These are phyloP conservation scores for Cephus cinctus DNA, from an alignment of 1,140 invertebrate species.

Conservation along the genomic window DNA sequence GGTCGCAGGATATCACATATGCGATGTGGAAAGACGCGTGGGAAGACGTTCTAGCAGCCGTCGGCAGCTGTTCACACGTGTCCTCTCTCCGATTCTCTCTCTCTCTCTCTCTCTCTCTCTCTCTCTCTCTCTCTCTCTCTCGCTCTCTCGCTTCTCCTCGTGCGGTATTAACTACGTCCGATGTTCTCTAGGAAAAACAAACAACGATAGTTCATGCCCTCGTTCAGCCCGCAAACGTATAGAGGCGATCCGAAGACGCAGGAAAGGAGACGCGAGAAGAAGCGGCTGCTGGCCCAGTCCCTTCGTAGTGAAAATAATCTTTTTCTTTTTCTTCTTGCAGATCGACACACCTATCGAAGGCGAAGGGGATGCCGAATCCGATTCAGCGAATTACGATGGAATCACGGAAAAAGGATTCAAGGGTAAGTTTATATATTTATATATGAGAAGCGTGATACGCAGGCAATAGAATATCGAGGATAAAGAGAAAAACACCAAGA, in stretches of 20 bases:
- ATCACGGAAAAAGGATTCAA: slow-evolving; percentile 51
- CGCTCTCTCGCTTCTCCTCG: too few species aligned
- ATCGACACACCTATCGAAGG: slow-evolving; percentile 45
- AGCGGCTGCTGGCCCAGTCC: too few species aligned
- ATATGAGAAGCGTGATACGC: slow-evolving; percentile 14
- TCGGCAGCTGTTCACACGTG: slow-evolving; percentile 42
- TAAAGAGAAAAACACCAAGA: slow-evolving; percentile 23
- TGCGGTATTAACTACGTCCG: too few species aligned
- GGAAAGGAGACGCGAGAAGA: too few species aligned
- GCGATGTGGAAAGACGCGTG: slow-evolving; percentile 35
- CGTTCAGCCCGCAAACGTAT: too few species aligned
- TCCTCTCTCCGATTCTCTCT: slow-evolving; percentile 27
- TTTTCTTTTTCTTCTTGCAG: slow-evolving; percentile 36
- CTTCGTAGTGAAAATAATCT: too few species aligned
- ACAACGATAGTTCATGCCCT: too few species aligned
- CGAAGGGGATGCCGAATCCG: slow-evolving; percentile 41
- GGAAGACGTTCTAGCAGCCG: slow-evolving; percentile 33
- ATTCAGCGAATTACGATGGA: slow-evolving; percentile 37
- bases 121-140: too few species aligned
- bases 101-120: neutral
- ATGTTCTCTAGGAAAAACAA: too few species aligned
- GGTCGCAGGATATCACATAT: slow-evolving; percentile 23
- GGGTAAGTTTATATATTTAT: slow-evolving; percentile 31
- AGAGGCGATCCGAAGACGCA: too few species aligned
- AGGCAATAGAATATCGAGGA: slow-evolving; percentile 22